Conservation (phyloP, 2,888 invertebrate species). For the Philopedon plagiatum region DNA sequence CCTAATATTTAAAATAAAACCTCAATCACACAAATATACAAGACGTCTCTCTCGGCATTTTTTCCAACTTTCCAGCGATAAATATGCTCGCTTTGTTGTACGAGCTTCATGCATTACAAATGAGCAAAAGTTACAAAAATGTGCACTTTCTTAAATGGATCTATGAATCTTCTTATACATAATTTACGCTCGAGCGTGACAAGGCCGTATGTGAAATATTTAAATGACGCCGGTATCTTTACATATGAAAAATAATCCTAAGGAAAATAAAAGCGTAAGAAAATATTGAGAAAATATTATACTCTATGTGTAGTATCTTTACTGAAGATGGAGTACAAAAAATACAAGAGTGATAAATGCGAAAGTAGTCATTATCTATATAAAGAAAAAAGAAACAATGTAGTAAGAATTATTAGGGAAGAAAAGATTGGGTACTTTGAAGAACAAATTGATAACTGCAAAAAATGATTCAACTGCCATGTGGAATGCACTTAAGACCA, state of each 20-base stretch:
- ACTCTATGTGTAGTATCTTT: too few relatives aligned
- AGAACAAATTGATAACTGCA: too few relatives aligned
- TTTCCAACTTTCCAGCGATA: slow-evolving; percentile 35
- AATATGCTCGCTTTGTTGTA: slow-evolving; percentile 36
- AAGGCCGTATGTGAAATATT: slow-evolving; percentile 13
- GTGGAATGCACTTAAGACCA: too few relatives aligned
- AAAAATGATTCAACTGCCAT: too few relatives aligned
- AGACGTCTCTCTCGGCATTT: too few relatives aligned
- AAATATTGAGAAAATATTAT: background rate
- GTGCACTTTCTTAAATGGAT: slow-evolving; percentile 50
- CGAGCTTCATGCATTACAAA: slow-evolving; percentile 49
- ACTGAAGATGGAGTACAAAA: too few relatives aligned
- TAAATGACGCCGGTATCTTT: slow-evolving; percentile 14
- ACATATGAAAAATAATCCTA: slow-evolving; percentile 5
- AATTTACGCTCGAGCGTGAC: slow-evolving; percentile 30
- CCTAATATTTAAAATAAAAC: slow-evolving; percentile 20
- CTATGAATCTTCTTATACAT: slow-evolving; percentile 48
- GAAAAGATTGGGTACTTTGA: too few relatives aligned
- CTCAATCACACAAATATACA: slow-evolving; percentile 13
- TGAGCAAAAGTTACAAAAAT: slow-evolving; percentile 48
- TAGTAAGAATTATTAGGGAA: too few relatives aligned
- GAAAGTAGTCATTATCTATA: too few relatives aligned
- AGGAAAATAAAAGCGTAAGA: background rate
- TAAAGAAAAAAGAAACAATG: too few relatives aligned
- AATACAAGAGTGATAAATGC: too few relatives aligned